A percentile compares a stretch with the other conserved stretches of the same genome.
Evolutionary conservation across 2,113 vertebrate genomes (phyloP).

Genomic region (Solea solea): DNA sequence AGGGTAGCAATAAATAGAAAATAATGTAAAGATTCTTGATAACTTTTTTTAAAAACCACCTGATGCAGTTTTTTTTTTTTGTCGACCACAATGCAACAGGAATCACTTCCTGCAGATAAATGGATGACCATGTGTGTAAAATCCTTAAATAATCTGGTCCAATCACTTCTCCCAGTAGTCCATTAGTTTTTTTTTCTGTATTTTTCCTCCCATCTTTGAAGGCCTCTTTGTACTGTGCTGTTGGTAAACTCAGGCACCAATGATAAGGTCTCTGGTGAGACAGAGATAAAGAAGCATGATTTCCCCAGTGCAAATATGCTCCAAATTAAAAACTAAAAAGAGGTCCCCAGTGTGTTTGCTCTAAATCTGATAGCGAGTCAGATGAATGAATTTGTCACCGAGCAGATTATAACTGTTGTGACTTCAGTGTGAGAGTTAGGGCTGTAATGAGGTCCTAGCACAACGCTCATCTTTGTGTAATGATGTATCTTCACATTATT

Average conservation of each 20-base stretch:
- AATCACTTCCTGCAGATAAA: neutral
- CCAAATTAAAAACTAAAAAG: constrained; percentile 80
- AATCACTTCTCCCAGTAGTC: neutral
- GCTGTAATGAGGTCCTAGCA: constrained; percentile 35
- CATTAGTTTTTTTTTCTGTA: neutral
- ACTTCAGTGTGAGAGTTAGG: constrained; percentile 31
- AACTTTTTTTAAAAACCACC: neutral
- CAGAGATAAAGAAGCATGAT: constrained; percentile 72
- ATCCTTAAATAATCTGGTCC: constrained; percentile 6
- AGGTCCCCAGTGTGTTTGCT: constrained; percentile 70
- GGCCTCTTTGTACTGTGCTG: constrained; percentile 59
- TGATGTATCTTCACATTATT: constrained; percentile 39
- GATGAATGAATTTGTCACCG: constrained; percentile 77
- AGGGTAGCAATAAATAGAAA: neutral
- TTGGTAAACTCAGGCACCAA: constrained; percentile 77
- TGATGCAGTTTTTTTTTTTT: neutral
- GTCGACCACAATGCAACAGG: neutral
- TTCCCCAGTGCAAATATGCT: constrained; percentile 80
- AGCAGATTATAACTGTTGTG: constrained; percentile 63
- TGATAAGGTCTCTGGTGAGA: constrained; percentile 62
- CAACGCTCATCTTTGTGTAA: constrained; percentile 35
- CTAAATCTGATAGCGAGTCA: constrained; percentile 70
- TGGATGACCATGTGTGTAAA: constrained; percentile 5
- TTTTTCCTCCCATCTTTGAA: constrained; percentile 29
- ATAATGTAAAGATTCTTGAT: neutral